Evolutionary conservation across 2,797 vertebrate genomes (phyloP).

Genomic region (Australoheros facetus): DNA sequence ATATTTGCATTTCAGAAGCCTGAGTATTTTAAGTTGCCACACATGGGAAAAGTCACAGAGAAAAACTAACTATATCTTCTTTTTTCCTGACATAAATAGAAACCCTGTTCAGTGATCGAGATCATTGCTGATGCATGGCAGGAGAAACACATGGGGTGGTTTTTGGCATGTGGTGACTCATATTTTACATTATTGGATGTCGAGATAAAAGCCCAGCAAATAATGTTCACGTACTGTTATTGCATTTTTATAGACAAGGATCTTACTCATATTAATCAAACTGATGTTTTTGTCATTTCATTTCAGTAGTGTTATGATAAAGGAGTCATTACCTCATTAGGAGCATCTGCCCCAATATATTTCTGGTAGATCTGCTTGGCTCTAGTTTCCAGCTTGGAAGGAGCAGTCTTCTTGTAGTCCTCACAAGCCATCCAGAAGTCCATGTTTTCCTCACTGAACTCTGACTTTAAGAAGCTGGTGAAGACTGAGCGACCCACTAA

Average conservation of each 20-base stretch:
- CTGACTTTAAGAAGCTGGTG: constrained; percentile 85
- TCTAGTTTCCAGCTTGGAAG: constrained; percentile 75
- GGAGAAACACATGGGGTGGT: not conserved
- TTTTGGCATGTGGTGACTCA: not conserved
- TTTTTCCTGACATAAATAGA: no score
- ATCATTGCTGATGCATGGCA: not conserved
- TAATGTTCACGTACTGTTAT: not conserved
- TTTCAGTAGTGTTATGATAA: not conserved
- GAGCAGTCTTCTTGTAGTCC: constrained; percentile 85
- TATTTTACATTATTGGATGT: not conserved
- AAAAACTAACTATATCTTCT: not conserved
- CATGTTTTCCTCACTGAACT: constrained; percentile 93
- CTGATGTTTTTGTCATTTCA: not conserved
- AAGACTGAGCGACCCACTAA: constrained; percentile 87
- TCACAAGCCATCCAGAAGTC: constrained; percentile 93
- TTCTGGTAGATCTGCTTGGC: constrained; percentile 88
- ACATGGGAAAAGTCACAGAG: not conserved
- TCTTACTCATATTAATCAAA: not conserved
- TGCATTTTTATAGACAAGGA: not conserved
- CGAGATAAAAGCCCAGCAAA: not conserved
- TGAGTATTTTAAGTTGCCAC: not conserved
- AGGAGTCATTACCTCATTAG: constrained; percentile 81
- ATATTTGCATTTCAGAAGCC: not conserved
- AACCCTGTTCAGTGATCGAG: not conserved
- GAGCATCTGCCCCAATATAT: constrained; percentile 86